Conservation (phyloP, 2,113 vertebrate genomes). For the Menura novaehollandiae region DNA sequence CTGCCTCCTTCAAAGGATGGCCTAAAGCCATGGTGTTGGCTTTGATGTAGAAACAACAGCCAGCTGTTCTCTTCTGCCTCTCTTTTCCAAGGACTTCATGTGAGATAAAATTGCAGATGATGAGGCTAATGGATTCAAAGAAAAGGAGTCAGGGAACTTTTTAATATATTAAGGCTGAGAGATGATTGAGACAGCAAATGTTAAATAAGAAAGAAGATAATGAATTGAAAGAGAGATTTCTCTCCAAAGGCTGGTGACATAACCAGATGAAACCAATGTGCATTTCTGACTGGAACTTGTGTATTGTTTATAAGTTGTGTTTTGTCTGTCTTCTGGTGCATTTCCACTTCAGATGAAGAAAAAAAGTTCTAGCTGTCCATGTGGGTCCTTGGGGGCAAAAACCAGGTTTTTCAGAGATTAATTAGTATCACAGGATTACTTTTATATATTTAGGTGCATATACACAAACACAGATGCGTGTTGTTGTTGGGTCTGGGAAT, state of each 20-base stretch:
- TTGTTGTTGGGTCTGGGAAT: not conserved
- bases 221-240: not conserved
- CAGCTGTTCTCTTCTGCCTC: not conserved
- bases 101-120: not conserved
- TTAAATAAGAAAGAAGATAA: not conserved
- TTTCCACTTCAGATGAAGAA: not conserved
- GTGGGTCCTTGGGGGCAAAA: not conserved
- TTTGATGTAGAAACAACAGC: not conserved
- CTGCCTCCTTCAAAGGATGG: not conserved
- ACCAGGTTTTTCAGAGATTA: not conserved
- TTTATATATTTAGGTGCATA: not conserved
- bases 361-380: not conserved
- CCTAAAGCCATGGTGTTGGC: not conserved
- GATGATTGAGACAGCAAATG: not conserved
- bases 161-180: not conserved
- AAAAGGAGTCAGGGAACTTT: not conserved
- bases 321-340: not conserved
- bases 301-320: not conserved
- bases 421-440: not conserved
- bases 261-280: not conserved
- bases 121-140: not conserved
- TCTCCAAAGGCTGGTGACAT: not conserved
- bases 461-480: fast-evolving
- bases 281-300: not conserved
- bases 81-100: not conserved